These are phyloP conservation scores for Lytechinus variegatus DNA, from an alignment of 35 echinoderm and acorn worm species.

Conservation along the genomic window DNA sequence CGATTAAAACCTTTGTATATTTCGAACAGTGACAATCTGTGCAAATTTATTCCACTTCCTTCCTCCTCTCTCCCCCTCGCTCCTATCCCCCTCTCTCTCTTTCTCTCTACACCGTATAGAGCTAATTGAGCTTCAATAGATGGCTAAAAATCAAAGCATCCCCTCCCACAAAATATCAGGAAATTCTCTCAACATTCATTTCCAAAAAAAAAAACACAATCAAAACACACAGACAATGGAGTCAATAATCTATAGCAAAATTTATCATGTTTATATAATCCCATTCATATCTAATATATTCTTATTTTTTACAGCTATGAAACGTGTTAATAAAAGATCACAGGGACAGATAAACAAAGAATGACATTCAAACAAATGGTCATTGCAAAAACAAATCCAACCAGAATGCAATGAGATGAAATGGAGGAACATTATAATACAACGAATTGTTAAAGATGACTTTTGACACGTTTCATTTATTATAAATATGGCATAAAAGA, in stretches of 20 bases:
- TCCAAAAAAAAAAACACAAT: neutral
- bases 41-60: neutral
- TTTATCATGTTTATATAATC: neutral
- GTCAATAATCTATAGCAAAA: neutral
- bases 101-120: neutral
- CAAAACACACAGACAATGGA: neutral
- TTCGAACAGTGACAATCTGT: too few species aligned
- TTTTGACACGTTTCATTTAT: neutral
- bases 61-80: neutral
- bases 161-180: too few species aligned
- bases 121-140: too few species aligned
- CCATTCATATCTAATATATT: slow-evolving; percentile 2
- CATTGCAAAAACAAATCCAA: neutral
- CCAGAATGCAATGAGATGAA: neutral
- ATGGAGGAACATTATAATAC: neutral
- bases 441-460: neutral
- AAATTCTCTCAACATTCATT: neutral
- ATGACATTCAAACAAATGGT: neutral
- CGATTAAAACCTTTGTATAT: too few species aligned
- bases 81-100: neutral
- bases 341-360: neutral
- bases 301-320: neutral
- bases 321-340: neutral
- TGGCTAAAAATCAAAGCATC: too few species aligned
- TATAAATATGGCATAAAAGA: neutral